These are phyloP conservation scores for Caenorhabditis brenneri DNA, from an alignment of 1,140 invertebrate species.

Conservation along the genomic window DNA sequence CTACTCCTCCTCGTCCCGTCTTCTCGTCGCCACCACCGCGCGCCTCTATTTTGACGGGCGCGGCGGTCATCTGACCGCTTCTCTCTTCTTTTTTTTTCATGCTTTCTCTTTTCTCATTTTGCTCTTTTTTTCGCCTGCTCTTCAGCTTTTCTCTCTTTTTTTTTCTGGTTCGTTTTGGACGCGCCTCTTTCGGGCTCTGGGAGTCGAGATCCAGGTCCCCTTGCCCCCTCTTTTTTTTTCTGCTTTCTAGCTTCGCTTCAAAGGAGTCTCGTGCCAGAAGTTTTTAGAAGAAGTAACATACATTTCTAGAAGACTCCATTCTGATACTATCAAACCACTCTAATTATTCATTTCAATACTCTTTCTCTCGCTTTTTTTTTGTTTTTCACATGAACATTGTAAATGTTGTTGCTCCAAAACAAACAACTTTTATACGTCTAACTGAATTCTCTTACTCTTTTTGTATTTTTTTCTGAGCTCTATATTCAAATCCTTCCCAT, in stretches of 20 bases:
- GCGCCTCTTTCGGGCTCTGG: not conserved
- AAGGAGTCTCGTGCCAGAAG: not conserved
- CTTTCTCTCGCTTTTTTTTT: too few species aligned
- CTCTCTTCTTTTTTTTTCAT: not conserved
- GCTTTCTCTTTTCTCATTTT: not conserved
- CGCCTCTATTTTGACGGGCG: constrained; percentile 40
- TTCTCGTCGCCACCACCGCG: not conserved
- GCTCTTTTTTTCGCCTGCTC: not conserved
- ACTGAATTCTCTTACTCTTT: too few species aligned
- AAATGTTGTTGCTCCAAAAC: too few species aligned
- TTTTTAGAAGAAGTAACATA: not conserved
- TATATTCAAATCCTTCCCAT: too few species aligned
- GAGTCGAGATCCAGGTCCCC: not conserved
- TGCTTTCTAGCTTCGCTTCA: not conserved
- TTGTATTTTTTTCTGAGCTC: too few species aligned
- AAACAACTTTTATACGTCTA: too few species aligned
- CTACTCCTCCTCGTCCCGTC: not conserved
- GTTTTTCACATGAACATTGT: too few species aligned
- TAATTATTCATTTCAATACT: too few species aligned
- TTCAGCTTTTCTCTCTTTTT: not conserved
- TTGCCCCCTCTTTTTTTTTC: not conserved
- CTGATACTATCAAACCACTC: too few species aligned
- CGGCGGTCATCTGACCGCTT: constrained; percentile 37
- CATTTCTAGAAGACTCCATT: too few species aligned
- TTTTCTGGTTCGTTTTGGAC: not conserved